Base-by-base conservation (phyloP, 2,888 invertebrate genomes). In the Steinernema hermaphroditum region DNA sequence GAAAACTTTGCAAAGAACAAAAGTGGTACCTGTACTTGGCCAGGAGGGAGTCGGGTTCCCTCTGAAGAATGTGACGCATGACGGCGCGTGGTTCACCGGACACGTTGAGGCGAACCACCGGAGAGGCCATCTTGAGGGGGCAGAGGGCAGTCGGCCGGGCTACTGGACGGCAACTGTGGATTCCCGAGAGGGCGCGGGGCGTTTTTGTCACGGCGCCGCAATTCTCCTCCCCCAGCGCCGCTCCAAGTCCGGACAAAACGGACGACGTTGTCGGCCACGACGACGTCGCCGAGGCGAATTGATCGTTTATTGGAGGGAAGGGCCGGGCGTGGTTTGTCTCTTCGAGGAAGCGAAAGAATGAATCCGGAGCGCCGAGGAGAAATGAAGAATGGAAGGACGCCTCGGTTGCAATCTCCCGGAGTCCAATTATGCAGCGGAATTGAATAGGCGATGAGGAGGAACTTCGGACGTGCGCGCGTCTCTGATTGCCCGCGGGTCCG, bases 21-120 rank as follows among this genome's bases (percentile, higher is more conserved):
- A n/a, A n/a, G n/a, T n/a, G n/a, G n/a, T n/a, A n/a, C n/a, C n/a
- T n/a, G n/a, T n/a, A 50, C 62, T 75, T 75, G 37, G 75, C 77
- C 12, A 79, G 73, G 24, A 62, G 44, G 2, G 78, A 79, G 49
- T 77, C 72, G 2, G 71, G 71, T n/a, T 80, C 76, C 8, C 49
- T 49, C n/a, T 62, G 54, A 9, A 79, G 69, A 0, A 79, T 74
- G 24, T 41, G 69, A 22, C 69, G 69, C 43, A 44, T 43, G 24
- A 69, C 69, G 69, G 27, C 24, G 27, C 62, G 32, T 2, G 62
- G 62, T 29, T 62, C 62, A 2, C 62, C 62, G 62, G 62, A 62
- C 1, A 62, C 62, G 62, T 62, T 62, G 16, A 62, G 62, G 14
- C 62, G 62, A 16, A 62, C 32, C 32, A 62, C 62, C 27, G 22